A percentile compares a stretch with the other conserved stretches of the same genome.
These are phyloP conservation scores for Potorous gilbertii DNA, from an alignment of 2,797 vertebrate species.

Conservation along the genomic window DNA sequence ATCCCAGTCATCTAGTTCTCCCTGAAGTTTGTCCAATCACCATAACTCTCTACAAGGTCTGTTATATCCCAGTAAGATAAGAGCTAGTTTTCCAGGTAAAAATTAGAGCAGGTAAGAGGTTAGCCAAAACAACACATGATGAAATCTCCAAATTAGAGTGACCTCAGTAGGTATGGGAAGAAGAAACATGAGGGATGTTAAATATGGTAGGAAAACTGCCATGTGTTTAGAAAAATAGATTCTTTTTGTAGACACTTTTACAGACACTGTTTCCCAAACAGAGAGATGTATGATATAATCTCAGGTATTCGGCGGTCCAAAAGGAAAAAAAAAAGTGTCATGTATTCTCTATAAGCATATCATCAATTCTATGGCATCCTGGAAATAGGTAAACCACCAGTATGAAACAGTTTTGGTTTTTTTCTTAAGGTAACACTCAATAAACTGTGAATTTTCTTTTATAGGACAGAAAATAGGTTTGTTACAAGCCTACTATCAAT, in stretches of 20 bases:
- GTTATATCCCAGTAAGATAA: neutral
- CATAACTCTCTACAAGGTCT: neutral
- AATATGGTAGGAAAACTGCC: neutral
- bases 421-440: conserved; percentile 18
- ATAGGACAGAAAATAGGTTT: conserved; percentile 43
- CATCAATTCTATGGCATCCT: conserved; percentile 32
- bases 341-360: conserved; percentile 55
- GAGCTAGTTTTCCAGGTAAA: neutral
- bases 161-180: neutral
- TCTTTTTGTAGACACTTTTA: neutral
- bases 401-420: neutral
- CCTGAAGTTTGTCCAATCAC: neutral
- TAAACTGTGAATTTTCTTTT: conserved; percentile 34
- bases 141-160: neutral
- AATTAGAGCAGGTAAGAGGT: neutral
- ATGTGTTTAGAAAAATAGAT: neutral
- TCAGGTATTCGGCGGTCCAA: conserved; percentile 19
- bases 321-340: conserved; percentile 43
- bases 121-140: neutral
- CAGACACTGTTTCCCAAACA: neutral
- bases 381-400: conserved; percentile 53
- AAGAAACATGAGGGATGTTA: neutral
- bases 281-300: neutral
- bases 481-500: conserved; percentile 36
- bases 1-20: neutral